A percentile compares a stretch with the other conserved stretches of the same genome.
These are phyloP conservation scores for Nomada lathburiana DNA, from an alignment of 2,888 invertebrate species.

Conservation along the genomic window DNA sequence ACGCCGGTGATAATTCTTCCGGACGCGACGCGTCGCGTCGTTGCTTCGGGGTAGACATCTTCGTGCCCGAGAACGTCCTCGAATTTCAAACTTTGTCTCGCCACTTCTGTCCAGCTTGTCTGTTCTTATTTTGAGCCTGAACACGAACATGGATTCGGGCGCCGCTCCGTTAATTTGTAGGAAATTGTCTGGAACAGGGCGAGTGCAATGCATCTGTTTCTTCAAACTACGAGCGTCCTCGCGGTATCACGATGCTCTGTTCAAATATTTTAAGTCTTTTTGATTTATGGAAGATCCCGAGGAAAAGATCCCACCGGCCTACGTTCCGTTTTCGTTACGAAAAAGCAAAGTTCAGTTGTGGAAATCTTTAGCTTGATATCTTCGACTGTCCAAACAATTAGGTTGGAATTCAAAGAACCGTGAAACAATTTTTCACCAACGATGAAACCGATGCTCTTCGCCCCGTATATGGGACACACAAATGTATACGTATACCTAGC, in stretches of 20 bases:
- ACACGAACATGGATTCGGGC: background rate
- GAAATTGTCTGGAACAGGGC: background rate
- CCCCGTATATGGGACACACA: too few relatives aligned
- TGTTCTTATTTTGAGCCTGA: conserved; percentile 1
- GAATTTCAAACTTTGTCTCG: conserved; percentile 41
- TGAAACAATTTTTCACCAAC: conserved; percentile 8
- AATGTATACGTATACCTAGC: background rate
- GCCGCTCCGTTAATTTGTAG: background rate
- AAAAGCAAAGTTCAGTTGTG: background rate
- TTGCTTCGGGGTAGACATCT: conserved; percentile 2
- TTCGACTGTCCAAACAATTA: background rate
- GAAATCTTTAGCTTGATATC: too few relatives aligned
- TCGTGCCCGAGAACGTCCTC: conserved; percentile 21
- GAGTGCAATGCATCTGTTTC: background rate
- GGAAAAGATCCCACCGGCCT: background rate
- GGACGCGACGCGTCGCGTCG: conserved; percentile 20
- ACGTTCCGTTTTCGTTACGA: background rate
- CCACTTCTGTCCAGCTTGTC: background rate
- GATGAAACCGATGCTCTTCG: conserved; percentile 42
- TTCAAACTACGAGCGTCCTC: background rate
- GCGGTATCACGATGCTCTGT: background rate
- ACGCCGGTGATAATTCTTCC: conserved; percentile 49
- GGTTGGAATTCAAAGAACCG: conserved; percentile 22
- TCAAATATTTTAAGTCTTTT: background rate
- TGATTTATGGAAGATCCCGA: background rate